Percentiles rank a stretch among this genome's conserved stretches.
phyloP scores from a whole-genome alignment of 2,113 vertebrate genomes.

The Mobula birostris region DNA sequence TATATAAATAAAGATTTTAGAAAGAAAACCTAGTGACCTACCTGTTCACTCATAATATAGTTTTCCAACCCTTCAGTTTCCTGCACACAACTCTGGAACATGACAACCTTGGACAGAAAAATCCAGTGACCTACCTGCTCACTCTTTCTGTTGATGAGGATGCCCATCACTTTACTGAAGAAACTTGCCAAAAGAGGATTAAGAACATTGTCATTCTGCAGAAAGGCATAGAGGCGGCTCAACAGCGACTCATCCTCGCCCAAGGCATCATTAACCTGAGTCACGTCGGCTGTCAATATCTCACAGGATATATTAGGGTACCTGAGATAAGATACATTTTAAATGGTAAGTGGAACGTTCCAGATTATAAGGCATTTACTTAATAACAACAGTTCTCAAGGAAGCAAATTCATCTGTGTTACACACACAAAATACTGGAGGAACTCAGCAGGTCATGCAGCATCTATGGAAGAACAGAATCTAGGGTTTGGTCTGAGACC shows the following conservation, averaged over 20 bases:
- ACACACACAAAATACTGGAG: no score
- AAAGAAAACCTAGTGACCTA: slow-evolving; percentile 35
- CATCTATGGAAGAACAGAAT: no score
- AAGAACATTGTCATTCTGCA: slow-evolving; percentile 49
- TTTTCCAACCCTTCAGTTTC: neutral
- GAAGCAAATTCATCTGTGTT: neutral
- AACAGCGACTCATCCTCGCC: slow-evolving; percentile 56
- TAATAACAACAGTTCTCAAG: neutral
- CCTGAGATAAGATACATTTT: slow-evolving; percentile 41
- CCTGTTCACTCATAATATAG: slow-evolving; percentile 50
- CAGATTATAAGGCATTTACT: neutral
- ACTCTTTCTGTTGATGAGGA: slow-evolving; percentile 60
- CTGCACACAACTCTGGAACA: neutral
- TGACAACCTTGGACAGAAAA: neutral
- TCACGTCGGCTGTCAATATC: slow-evolving; percentile 57
- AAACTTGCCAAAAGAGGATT: slow-evolving; percentile 60
- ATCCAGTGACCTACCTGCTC: slow-evolving; percentile 50
- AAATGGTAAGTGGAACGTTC: neutral
- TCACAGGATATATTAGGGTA: slow-evolving; percentile 61
- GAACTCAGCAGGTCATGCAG: no score
- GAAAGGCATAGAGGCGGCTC: slow-evolving; percentile 55
- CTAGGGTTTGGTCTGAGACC: no score
- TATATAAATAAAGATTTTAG: no score
- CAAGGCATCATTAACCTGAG: slow-evolving; percentile 57
- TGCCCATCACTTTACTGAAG: slow-evolving; percentile 64